phyloP scores from a whole-genome alignment of 1,140 invertebrate species.

The Homalodisca vitripennis region DNA sequence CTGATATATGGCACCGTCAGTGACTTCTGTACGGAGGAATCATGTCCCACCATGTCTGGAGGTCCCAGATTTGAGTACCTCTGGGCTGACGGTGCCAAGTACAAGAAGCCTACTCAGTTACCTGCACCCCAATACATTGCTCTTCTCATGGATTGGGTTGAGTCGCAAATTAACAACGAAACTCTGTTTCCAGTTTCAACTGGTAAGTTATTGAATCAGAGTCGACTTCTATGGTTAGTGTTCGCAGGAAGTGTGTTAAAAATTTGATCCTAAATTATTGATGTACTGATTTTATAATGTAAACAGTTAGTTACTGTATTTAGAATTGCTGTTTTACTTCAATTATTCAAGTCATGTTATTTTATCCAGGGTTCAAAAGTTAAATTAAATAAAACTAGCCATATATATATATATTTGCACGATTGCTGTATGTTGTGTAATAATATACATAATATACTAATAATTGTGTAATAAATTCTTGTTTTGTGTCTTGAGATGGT shows the following conservation, averaged over 20 bases:
- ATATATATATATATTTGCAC: too few species aligned
- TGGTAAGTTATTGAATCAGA: slow-evolving; percentile 33
- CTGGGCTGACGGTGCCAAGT: slow-evolving; percentile 86
- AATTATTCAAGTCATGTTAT: too few species aligned
- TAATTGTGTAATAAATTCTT: too few species aligned
- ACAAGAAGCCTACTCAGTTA: slow-evolving; percentile 86
- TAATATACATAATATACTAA: too few species aligned
- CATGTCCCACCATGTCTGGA: slow-evolving; percentile 91
- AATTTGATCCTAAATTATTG: too few species aligned
- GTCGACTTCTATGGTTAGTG: neutral
- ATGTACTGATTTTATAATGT: too few species aligned
- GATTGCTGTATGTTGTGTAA: too few species aligned
- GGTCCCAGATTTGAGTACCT: slow-evolving; percentile 88
- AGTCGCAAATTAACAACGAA: slow-evolving; percentile 92
- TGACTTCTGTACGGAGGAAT: slow-evolving; percentile 81
- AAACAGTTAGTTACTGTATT: too few species aligned
- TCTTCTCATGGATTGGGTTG: slow-evolving; percentile 93
- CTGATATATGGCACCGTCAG: slow-evolving; percentile 88
- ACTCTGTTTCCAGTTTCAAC: slow-evolving; percentile 76
- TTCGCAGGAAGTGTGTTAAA: neutral
- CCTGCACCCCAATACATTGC: slow-evolving; percentile 87
- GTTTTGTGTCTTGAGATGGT: too few species aligned
- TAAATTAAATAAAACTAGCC: too few species aligned
- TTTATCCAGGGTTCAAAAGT: too few species aligned
- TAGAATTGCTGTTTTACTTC: too few species aligned